Percentiles rank a stretch among this genome's conserved stretches.
phyloP scores from a whole-genome alignment of 2,888 invertebrate species.

The Plagodis dolabraria region DNA sequence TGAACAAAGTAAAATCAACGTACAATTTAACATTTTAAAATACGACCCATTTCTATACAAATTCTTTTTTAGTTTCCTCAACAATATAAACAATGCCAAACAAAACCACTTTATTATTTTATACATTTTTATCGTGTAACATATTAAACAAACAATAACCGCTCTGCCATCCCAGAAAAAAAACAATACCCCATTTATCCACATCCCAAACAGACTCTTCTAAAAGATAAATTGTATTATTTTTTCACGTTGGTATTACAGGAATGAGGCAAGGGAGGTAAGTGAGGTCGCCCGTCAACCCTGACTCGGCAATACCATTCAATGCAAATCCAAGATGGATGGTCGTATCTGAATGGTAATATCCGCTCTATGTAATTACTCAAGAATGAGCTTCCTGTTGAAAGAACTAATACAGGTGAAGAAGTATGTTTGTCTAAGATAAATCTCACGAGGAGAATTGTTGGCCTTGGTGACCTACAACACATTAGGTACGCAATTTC shows the following conservation, averaged over 20 bases:
- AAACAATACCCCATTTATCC: constrained; percentile 14
- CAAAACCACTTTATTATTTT: no score
- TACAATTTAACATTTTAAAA: no score
- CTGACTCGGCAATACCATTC: constrained; percentile 35
- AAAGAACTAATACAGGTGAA: constrained; percentile 13
- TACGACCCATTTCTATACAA: no score
- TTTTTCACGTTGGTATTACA: constrained; percentile 4
- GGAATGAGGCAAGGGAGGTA: constrained; percentile 16
- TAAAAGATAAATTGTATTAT: constrained; percentile 14
- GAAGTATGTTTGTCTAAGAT: neutral
- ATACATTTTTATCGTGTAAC: neutral
- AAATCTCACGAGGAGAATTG: no score
- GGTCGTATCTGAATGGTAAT: constrained; percentile 23
- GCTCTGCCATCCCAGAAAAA: constrained; percentile 1
- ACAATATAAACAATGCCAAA: no score
- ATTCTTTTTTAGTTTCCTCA: no score
- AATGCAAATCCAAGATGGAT: constrained; percentile 37
- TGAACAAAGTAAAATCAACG: no score
- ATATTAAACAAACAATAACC: neutral
- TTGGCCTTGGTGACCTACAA: no score
- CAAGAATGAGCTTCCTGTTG: constrained; percentile 35
- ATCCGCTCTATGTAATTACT: constrained; percentile 39
- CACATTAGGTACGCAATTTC: no score
- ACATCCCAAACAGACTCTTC: constrained; percentile 8
- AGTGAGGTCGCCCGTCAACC: constrained; percentile 21